These are phyloP conservation scores for Diuraphis noxia DNA, from an alignment of 1,140 invertebrate genomes.

Conservation along the genomic window DNA sequence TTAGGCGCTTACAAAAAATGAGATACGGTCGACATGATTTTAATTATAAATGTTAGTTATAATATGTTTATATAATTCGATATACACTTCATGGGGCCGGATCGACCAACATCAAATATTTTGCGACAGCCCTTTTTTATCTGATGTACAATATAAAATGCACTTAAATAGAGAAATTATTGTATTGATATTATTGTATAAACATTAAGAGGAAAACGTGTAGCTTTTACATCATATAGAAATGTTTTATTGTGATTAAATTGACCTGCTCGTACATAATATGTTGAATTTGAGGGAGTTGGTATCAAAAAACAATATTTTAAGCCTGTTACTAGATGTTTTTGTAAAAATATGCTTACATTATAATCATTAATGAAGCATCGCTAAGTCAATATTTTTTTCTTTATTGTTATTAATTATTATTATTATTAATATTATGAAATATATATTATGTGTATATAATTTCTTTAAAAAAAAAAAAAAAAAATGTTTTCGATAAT, in stretches of 20 bases:
- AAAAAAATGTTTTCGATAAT: not conserved
- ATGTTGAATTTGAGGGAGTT: conserved; percentile 37
- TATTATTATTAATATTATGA: not conserved
- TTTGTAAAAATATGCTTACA: not conserved
- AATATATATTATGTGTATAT: not conserved
- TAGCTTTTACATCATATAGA: conserved; percentile 36
- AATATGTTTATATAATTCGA: not conserved
- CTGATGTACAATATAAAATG: conserved; percentile 30
- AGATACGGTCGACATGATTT: conserved; percentile 25
- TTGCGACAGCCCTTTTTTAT: conserved; percentile 31
- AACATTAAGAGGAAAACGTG: conserved; percentile 14
- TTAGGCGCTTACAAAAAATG: conserved; percentile 38
- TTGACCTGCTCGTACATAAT: not conserved
- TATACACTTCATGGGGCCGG: not conserved
- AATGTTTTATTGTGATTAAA: conserved; percentile 32
- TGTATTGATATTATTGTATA: conserved; percentile 29
- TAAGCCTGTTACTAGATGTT: not conserved
- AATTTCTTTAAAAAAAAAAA: not conserved
- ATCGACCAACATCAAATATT: conserved; percentile 23
- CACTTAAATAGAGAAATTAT: conserved; percentile 40
- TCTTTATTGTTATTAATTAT: conserved; percentile 4
- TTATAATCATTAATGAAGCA: not conserved
- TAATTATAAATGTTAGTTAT: conserved; percentile 6
- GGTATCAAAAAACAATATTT: conserved; percentile 20
- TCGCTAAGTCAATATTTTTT: not conserved